Evolutionary conservation across 2,113 vertebrate genomes (phyloP), one percentile per base, ranked within the genome.

Genomic region (Phoxinus phoxinus): DNA sequence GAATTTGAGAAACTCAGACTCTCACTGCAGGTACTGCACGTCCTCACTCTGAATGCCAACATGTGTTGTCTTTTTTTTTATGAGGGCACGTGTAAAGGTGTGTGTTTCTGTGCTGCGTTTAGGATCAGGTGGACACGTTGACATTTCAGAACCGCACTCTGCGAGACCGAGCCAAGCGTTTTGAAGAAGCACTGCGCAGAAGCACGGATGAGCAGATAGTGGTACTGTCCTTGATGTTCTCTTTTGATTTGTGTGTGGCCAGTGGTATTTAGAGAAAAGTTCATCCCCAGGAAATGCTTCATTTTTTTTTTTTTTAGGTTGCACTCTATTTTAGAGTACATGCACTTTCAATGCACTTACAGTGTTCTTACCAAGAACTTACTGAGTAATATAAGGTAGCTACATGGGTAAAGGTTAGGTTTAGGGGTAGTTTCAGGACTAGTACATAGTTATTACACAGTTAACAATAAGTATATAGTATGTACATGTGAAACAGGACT

Each of bases 111-210:
- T 85, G 72, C 5, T 9, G 89, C 71, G 1, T 71, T 65, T 91
- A 99, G 98, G 98, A 99, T 93, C 97, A 99, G 92, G 97, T 99
- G 90, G 97, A 99, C 94, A 99, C 95, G 0, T 95, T 99, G 89
- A 98, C 97, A 23, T 99, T 99, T 93, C 98, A 99, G 94, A 98
- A 97, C 84, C 95, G 96, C 8, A 95, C 96, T 90, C 95, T 99
- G 85, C 93, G 97, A 90, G 97, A 97, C 89, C 94, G 97, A 86
- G 98, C 98, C 53, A 96, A 96, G 41, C 95, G 97, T 17, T 99
- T 99, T 88, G 98, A 99, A 92, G 97, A 99, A 85, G 98, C 98
- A 17, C 92, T 99, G 86, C 95, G 96, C 90, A 97, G 93, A 88
- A 98, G 95, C 94, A 98, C 96, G 0, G 97, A 99, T 67, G 98